phyloP scores from a whole-genome alignment of 2,888 invertebrate species.

The Cyaniris semiargus region DNA sequence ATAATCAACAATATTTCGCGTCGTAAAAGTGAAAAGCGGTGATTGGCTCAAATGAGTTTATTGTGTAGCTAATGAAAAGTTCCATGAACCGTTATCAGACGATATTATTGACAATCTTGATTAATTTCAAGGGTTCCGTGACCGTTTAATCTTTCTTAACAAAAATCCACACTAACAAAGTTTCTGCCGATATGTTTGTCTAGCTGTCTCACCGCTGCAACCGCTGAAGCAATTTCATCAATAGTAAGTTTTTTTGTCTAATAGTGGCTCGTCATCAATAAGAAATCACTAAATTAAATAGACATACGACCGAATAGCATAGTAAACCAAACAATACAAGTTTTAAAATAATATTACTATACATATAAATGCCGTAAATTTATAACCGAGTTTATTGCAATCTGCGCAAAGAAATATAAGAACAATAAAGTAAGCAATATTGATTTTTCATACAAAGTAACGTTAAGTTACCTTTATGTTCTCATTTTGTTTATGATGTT shows the following conservation, averaged over 20 bases:
- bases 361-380: background rate
- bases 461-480: slow-evolving; percentile 2
- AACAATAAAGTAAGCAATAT: background rate
- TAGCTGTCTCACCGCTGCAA: no score
- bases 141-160: background rate
- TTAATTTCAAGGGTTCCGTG: background rate
- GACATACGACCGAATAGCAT: background rate
- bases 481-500: slow-evolving; percentile 5
- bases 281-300: background rate
- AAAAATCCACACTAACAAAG: background rate
- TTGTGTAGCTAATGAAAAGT: slow-evolving; percentile 25
- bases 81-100: slow-evolving; percentile 5
- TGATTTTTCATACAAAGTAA: slow-evolving; percentile 1
- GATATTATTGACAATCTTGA: background rate
- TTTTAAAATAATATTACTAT: background rate
- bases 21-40: slow-evolving; percentile 22
- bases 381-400: background rate
- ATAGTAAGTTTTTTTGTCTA: no score
- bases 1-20: slow-evolving; percentile 12
- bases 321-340: background rate
- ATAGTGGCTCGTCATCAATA: no score
- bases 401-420: background rate
- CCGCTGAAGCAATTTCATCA: no score
- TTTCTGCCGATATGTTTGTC: no score
- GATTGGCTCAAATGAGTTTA: slow-evolving; percentile 23